These are phyloP conservation scores for Podarcis raffonei DNA, from an alignment of 2,113 vertebrate genomes.

Conservation along the genomic window DNA sequence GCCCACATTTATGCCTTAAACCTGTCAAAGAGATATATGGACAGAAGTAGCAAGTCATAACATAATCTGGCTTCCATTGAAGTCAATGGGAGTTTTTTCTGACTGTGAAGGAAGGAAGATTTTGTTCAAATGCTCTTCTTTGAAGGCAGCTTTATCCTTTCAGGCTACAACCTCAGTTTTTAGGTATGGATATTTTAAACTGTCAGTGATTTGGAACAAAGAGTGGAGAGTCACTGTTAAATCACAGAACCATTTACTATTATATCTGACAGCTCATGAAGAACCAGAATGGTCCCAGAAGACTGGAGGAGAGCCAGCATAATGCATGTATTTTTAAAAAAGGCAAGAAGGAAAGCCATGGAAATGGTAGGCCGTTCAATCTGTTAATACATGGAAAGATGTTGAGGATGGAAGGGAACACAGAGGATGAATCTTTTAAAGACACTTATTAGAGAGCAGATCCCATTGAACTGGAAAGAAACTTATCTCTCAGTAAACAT, in stretches of 20 bases:
- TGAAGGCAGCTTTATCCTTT: conserved; percentile 17
- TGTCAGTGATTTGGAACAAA: not conserved
- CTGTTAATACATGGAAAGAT: not conserved
- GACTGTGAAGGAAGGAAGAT: not conserved
- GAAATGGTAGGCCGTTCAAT: not conserved
- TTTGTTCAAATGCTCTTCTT: not conserved
- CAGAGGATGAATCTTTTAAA: not conserved
- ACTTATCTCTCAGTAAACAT: not conserved
- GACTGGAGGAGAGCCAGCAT: not conserved
- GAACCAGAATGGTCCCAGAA: not conserved
- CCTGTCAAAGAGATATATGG: conserved; percentile 68
- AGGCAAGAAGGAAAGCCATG: not conserved
- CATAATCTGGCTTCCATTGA: conserved; percentile 7
- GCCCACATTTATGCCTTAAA: conserved; percentile 68
- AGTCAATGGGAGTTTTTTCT: conserved; percentile 23
- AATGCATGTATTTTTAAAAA: not conserved
- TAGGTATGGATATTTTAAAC: not conserved
- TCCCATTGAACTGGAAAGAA: not conserved
- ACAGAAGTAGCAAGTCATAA: conserved; percentile 56
- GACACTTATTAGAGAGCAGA: not conserved
- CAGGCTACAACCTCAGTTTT: not conserved
- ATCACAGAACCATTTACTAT: conserved; percentile 15
- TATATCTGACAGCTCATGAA: conserved; percentile 2
- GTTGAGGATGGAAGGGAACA: not conserved
- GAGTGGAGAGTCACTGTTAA: not conserved